Evolutionary conservation across 2,797 vertebrate genomes (phyloP).

Genomic region (Leptoclinus maculatus): DNA sequence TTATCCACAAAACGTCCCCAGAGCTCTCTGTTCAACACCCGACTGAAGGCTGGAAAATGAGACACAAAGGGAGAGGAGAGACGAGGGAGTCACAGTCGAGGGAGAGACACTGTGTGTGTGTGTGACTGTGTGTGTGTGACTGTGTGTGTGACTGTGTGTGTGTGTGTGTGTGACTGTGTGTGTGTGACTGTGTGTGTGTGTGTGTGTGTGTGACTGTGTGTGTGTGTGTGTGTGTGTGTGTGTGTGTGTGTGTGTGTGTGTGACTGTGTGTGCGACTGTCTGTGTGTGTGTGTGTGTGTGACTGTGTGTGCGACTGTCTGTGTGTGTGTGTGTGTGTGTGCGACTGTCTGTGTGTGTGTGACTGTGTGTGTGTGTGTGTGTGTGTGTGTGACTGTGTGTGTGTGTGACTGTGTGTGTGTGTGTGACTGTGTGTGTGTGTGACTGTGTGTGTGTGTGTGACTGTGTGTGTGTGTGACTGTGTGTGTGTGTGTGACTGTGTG

Average conservation of each 20-base stretch:
- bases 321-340: too few relatives aligned
- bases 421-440: too few relatives aligned
- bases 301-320: too few relatives aligned
- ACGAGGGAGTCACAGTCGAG: not conserved
- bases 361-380: not conserved
- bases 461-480: not conserved
- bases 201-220: constrained; percentile 1
- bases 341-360: not conserved
- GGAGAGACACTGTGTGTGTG: not conserved
- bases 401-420: not conserved
- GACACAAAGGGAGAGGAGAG: constrained; percentile 20
- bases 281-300: not conserved
- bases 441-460: not conserved
- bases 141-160: not conserved
- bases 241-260: not conserved
- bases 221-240: not conserved
- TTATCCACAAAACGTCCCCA: constrained; percentile 16
- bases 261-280: not conserved
- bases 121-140: not conserved
- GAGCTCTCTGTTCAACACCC: constrained; percentile 22
- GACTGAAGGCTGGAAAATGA: constrained; percentile 4
- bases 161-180: not conserved
- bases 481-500: not conserved
- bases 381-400: constrained; percentile 1
- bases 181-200: too few relatives aligned